Evolutionary conservation across 2,797 vertebrate species (phyloP).

Genomic region (Tangara arthus): DNA sequence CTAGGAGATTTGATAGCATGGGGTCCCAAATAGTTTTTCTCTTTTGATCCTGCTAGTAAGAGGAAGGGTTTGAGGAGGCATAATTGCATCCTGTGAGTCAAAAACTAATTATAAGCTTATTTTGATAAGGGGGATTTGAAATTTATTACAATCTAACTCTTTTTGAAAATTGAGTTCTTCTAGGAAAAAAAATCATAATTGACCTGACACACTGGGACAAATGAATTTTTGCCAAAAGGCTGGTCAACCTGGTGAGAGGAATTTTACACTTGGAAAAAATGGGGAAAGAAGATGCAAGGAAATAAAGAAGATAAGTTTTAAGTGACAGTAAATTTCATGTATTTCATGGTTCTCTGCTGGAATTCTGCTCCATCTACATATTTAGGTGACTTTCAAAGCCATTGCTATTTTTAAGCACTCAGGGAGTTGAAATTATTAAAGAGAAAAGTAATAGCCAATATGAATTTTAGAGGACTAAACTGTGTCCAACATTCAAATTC

Average conservation of each 20-base stretch:
- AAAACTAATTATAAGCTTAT: neutral
- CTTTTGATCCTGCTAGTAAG: neutral
- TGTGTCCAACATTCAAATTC: neutral
- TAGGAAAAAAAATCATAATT: neutral
- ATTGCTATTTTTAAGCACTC: neutral
- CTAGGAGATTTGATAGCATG: neutral
- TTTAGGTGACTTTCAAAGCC: neutral
- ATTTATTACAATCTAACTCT: neutral
- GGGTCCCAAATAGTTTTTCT: neutral
- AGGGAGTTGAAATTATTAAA: neutral
- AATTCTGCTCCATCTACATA: neutral
- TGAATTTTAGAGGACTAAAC: neutral
- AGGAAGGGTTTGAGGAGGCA: neutral
- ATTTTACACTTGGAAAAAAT: neutral
- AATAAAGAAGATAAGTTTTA: neutral
- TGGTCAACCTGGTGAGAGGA: neutral
- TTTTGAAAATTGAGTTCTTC: neutral
- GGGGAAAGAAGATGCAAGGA: neutral
- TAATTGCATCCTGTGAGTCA: neutral
- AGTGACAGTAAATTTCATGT: neutral
- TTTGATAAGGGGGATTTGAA: neutral
- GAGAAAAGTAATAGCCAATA: neutral
- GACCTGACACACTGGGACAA: accelerated
- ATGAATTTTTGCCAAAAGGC: neutral
- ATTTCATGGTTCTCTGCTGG: neutral